Conservation (phyloP, 1,140 invertebrate genomes). For the Leptinotarsa undecemlineata region DNA sequence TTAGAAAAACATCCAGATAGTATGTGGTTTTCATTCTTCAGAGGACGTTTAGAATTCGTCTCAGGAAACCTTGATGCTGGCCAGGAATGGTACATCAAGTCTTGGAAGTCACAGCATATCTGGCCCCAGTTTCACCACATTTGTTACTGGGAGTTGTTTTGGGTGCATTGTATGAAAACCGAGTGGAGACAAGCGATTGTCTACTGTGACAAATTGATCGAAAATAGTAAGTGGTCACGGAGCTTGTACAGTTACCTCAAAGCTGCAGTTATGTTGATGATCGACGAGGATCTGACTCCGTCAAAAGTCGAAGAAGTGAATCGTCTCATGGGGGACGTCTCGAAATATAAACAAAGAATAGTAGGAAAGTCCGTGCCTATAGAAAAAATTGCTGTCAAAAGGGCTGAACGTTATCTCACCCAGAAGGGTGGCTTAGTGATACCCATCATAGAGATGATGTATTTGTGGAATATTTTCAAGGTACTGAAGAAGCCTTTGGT, state of each 20-base stretch:
- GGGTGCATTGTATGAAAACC: slow-evolving; percentile 70
- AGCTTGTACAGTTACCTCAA: slow-evolving; percentile 91
- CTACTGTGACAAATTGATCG: slow-evolving; percentile 73
- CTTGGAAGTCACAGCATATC: slow-evolving; percentile 80
- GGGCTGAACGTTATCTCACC: slow-evolving; percentile 75
- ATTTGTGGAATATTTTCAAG: slow-evolving; percentile 92
- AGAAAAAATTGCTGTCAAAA: slow-evolving; percentile 92
- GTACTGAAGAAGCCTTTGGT: slow-evolving; percentile 76
- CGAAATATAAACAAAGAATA: slow-evolving; percentile 83
- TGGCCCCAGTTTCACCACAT: slow-evolving; percentile 96
- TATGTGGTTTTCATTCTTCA: slow-evolving; percentile 91
- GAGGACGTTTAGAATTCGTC: slow-evolving; percentile 81
- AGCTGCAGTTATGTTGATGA: slow-evolving; percentile 79
- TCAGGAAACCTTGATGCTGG: slow-evolving; percentile 77
- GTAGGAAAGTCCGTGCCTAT: slow-evolving; percentile 95
- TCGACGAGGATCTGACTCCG: slow-evolving; percentile 60
- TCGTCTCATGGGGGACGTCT: slow-evolving; percentile 72
- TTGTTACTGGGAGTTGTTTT: slow-evolving; percentile 95
- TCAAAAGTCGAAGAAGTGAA: slow-evolving; percentile 60
- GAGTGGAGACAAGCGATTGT: slow-evolving; percentile 74
- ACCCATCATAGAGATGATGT: slow-evolving; percentile 87
- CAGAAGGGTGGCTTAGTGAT: slow-evolving; percentile 77
- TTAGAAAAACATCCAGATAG: slow-evolving; percentile 79
- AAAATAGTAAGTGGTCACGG: slow-evolving; percentile 87
- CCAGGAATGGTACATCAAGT: slow-evolving; percentile 78